Conservation (phyloP, 2,797 vertebrate genomes). For the Lycodopsis pacificus region DNA sequence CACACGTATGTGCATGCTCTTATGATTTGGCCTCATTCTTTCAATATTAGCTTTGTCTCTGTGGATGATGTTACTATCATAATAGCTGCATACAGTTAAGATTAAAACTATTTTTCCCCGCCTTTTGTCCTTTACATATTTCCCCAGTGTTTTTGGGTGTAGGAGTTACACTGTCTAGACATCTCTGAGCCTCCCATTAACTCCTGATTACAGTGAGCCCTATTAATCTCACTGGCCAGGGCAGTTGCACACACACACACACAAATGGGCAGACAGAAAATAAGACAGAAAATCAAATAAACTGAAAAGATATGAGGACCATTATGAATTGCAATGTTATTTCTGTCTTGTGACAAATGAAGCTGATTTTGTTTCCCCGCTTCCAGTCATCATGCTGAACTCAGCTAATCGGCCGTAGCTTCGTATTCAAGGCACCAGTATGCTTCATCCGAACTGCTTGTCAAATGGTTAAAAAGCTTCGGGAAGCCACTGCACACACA, state of each 20-base stretch:
- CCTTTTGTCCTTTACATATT: conserved; percentile 53
- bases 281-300: not conserved
- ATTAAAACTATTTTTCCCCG: conserved; percentile 19
- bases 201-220: conserved; percentile 65
- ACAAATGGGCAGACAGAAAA: not conserved
- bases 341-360: not conserved
- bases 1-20: conserved; percentile 15
- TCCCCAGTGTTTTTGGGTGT: conserved; percentile 55
- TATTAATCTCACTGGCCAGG: conserved; percentile 63
- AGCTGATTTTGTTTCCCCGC: not conserved
- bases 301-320: not conserved
- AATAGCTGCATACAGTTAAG: conserved; percentile 37
- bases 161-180: conserved; percentile 78
- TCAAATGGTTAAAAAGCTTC: not conserved
- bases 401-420: not conserved
- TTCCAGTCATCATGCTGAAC: not conserved
- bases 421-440: not conserved
- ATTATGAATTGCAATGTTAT: not conserved
- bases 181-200: conserved; percentile 68
- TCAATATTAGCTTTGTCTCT: conserved; percentile 36
- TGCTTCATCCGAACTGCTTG: not conserved
- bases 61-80: conserved; percentile 33
- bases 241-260: not conserved
- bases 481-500: not conserved
- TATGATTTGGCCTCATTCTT: conserved; percentile 40